Evolutionary conservation across 1,140 invertebrate genomes (phyloP).

Genomic region (Leptestheria dahalacensis): DNA sequence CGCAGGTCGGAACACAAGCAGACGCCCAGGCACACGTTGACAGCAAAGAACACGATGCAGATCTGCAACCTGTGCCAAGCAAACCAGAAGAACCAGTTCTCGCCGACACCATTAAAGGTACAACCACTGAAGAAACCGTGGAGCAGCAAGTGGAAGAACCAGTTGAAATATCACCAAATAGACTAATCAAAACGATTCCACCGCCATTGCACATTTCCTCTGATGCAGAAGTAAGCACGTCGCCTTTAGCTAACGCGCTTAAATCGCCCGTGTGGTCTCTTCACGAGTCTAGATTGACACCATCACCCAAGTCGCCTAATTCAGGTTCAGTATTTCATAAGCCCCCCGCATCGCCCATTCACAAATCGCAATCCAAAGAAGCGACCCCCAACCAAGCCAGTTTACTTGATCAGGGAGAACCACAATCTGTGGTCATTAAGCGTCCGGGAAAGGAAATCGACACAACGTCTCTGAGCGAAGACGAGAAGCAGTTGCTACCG

Average conservation of each 20-base stretch:
- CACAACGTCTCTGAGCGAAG: slow-evolving; percentile 12
- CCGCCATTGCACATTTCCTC: neutral
- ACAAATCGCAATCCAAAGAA: neutral
- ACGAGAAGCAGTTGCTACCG: slow-evolving; percentile 6
- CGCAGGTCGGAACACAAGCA: neutral
- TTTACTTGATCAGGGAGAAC: neutral
- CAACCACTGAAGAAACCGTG: neutral
- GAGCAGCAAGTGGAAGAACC: neutral
- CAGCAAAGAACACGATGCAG: neutral
- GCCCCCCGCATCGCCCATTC: neutral
- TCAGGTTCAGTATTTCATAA: neutral
- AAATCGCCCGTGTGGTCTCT: neutral
- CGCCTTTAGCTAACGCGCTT: neutral
- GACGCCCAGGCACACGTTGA: neutral
- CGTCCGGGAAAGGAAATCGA: slow-evolving; percentile 5
- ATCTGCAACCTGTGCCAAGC: neutral
- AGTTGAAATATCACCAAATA: neutral
- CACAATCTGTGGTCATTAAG: neutral
- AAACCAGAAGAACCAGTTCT: neutral
- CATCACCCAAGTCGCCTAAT: neutral
- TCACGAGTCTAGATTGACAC: neutral
- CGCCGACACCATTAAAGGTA: neutral
- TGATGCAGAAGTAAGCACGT: neutral
- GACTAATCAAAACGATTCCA: neutral
- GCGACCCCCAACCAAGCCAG: slow-evolving; percentile 1